Evolutionary conservation across 2,888 invertebrate species (phyloP).

Genomic region (Polyommatus icarus): DNA sequence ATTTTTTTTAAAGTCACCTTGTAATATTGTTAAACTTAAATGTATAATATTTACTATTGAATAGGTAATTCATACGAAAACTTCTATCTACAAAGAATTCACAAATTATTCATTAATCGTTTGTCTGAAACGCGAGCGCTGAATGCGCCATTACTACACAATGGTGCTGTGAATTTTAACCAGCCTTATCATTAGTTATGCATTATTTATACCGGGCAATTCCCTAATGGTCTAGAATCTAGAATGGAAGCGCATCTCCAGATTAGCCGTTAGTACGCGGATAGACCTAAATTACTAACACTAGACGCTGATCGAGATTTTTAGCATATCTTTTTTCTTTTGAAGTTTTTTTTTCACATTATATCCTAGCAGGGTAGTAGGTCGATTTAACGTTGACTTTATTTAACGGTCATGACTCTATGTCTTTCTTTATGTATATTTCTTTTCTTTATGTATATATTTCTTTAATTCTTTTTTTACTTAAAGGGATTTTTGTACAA

Average conservation of each 20-base stretch:
- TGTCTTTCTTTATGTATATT: no score
- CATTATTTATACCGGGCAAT: conserved; percentile 12
- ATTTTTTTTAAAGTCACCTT: no score
- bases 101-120: conserved; percentile 60
- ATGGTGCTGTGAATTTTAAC: conserved; percentile 28
- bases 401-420: no score
- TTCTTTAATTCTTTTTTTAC: no score
- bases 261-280: neutral
- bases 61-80: neutral
- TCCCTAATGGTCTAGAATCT: conserved; percentile 19
- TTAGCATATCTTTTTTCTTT: neutral
- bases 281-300: neutral
- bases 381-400: no score
- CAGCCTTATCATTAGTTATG: conserved; percentile 28
- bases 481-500: no score
- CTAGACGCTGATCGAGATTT: neutral
- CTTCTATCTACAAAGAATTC: conserved; percentile 37
- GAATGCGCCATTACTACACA: conserved; percentile 18
- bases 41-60: neutral
- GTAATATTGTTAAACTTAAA: no score
- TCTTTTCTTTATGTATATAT: no score
- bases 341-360: no score
- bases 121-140: conserved; percentile 38
- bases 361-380: no score
- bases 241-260: conserved; percentile 5